Evolutionary conservation across 2,888 invertebrate species (phyloP).

Genomic region (Pseudeuparius sepicola): DNA sequence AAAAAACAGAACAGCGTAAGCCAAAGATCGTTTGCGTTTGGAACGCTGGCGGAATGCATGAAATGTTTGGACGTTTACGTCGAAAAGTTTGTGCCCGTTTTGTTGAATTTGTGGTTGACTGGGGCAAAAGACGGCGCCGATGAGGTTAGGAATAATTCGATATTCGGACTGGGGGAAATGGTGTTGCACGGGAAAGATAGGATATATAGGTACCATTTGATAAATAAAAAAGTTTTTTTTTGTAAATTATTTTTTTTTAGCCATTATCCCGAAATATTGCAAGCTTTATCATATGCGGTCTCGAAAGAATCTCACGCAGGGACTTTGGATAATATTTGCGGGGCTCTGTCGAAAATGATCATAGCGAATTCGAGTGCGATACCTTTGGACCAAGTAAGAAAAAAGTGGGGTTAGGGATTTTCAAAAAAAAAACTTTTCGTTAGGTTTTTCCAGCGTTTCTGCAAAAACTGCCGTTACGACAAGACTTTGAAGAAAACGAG

Average conservation of each 20-base stretch:
- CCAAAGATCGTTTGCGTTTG: conserved; percentile 62
- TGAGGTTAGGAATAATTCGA: conserved; percentile 67
- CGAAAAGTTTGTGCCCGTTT: conserved; percentile 47
- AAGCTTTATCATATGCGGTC: conserved; percentile 55
- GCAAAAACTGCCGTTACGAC: conserved; percentile 58
- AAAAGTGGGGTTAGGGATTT: background rate
- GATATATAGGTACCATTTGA: conserved; percentile 44
- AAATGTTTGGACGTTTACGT: conserved; percentile 48
- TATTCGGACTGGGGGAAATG: conserved; percentile 67
- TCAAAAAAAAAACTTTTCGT: conserved; percentile 4
- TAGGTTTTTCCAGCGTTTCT: conserved; percentile 62
- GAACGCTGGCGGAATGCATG: conserved; percentile 64
- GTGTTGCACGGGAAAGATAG: conserved; percentile 54
- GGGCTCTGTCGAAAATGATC: conserved; percentile 65
- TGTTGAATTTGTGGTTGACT: conserved; percentile 53
- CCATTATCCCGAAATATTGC: conserved; percentile 54
- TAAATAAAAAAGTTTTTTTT: conserved; percentile 4
- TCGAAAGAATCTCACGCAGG: conserved; percentile 53
- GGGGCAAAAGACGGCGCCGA: conserved; percentile 52
- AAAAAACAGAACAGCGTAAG: conserved; percentile 49
- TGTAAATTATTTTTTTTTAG: conserved; percentile 33
- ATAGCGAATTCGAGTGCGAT: conserved; percentile 51
- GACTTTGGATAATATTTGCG: conserved; percentile 68
- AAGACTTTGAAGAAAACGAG: conserved; percentile 64
- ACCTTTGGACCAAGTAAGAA: conserved; percentile 56